Evolutionary conservation across 2,113 vertebrate species (phyloP).

Genomic region (Nycticryphes semicollaris): DNA sequence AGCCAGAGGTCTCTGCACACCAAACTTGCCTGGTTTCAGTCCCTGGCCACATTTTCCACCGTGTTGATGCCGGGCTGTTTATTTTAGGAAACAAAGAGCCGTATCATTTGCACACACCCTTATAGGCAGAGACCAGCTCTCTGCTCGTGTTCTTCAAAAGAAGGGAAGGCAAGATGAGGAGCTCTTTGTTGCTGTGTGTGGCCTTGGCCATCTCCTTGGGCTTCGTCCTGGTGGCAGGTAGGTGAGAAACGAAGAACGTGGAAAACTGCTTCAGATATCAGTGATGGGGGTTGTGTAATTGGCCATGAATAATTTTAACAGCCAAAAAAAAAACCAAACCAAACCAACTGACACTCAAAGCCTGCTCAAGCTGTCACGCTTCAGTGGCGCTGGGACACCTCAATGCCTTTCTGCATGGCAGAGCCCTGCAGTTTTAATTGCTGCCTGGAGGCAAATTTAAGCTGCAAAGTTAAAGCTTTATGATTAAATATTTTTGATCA

Average conservation of each 20-base stretch:
- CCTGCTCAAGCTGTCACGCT: background rate
- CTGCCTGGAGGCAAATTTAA: background rate
- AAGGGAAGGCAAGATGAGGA: slow-evolving; percentile 73
- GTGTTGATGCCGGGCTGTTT: slow-evolving; percentile 19
- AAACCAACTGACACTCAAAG: background rate
- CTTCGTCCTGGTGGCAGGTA: slow-evolving; percentile 73
- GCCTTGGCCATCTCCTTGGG: slow-evolving; percentile 53
- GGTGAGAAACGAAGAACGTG: background rate
- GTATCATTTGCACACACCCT: slow-evolving; percentile 60
- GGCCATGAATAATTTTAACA: background rate
- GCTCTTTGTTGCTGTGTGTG: slow-evolving; percentile 28
- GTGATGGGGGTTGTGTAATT: accelerated
- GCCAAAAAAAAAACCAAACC: background rate
- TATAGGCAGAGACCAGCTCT: slow-evolving; percentile 51
- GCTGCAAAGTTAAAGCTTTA: background rate
- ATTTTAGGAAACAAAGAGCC: slow-evolving; percentile 73
- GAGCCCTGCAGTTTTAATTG: background rate
- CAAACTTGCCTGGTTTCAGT: slow-evolving; percentile 56
- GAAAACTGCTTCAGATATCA: background rate
- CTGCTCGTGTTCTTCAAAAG: slow-evolving; percentile 57
- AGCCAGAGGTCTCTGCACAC: background rate
- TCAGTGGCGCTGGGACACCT: background rate
- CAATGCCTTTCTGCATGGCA: background rate
- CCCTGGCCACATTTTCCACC: slow-evolving; percentile 21
- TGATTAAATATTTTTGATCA: background rate